Percentiles rank a stretch among this genome's conserved stretches.
phyloP scores from a whole-genome alignment of 1,140 invertebrate species.

The Grapholita molesta region DNA sequence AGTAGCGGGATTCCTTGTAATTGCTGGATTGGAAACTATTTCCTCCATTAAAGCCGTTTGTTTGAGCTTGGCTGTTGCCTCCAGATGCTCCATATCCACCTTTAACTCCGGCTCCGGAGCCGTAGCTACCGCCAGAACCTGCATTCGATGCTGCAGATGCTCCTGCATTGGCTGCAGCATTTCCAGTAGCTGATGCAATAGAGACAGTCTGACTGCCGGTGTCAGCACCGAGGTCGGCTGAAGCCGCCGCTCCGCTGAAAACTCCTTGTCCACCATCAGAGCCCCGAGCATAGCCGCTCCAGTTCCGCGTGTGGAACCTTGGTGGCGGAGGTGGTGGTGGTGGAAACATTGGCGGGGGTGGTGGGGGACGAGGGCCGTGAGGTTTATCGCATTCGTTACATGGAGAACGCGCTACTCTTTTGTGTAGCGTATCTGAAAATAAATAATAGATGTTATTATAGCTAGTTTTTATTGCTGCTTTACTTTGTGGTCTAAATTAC shows the following conservation, averaged over 20 bases:
- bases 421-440: conserved; percentile 35
- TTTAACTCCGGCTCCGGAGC: neutral
- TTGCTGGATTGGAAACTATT: conserved; percentile 13
- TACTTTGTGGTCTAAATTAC: neutral
- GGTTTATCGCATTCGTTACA: conserved; percentile 23
- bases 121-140: conserved; percentile 19
- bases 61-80: neutral
- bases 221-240: conserved; percentile 34
- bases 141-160: conserved; percentile 10
- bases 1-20: conserved; percentile 30
- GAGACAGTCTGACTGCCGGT: conserved; percentile 48
- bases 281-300: conserved; percentile 46
- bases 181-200: conserved; percentile 41
- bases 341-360: conserved; percentile 25
- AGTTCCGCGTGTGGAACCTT: conserved; percentile 52
- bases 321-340: conserved; percentile 38
- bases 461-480: neutral
- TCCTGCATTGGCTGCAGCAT: neutral
- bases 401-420: conserved; percentile 43
- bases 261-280: conserved; percentile 45
- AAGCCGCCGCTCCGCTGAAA: conserved; percentile 59
- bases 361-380: conserved; percentile 32
- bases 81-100: conserved; percentile 4
- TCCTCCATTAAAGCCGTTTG: neutral
- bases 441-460: neutral